A percentile compares a stretch with the other conserved stretches of the same genome.
phyloP scores from a whole-genome alignment of 1,140 invertebrate genomes.

The Solenopsis invicta region DNA sequence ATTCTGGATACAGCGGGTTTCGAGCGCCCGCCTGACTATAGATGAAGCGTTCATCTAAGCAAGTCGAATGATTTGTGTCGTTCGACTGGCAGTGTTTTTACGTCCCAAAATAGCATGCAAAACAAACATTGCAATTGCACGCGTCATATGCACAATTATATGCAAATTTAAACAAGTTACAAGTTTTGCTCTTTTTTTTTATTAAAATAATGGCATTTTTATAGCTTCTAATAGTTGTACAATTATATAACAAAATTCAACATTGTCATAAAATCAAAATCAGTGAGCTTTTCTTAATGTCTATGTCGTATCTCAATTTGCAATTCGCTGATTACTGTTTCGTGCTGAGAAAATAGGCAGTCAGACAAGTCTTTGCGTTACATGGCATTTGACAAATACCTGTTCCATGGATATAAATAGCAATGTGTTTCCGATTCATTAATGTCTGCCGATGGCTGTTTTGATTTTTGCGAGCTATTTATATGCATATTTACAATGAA shows the following conservation, averaged over 20 bases:
- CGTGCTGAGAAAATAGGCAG: background rate
- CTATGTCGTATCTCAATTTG: background rate
- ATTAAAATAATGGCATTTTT: background rate
- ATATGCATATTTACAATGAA: conserved; percentile 2
- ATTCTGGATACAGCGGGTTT: conserved; percentile 59
- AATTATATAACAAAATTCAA: background rate
- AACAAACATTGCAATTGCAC: background rate
- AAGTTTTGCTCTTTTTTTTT: background rate
- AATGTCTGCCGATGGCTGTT: background rate
- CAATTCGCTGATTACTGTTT: background rate
- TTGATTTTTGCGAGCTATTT: conserved; percentile 33
- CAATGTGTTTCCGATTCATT: background rate
- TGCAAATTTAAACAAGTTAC: background rate
- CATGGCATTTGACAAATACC: background rate
- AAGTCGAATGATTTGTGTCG: conserved; percentile 5
- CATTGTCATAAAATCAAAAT: background rate
- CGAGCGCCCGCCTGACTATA: conserved; percentile 1
- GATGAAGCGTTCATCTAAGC: background rate
- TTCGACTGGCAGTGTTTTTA: background rate
- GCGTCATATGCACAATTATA: background rate
- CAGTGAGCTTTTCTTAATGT: background rate
- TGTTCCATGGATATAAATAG: conserved; percentile 51
- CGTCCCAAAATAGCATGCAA: conserved; percentile 11
- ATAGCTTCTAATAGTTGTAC: background rate
- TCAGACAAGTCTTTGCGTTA: background rate